Base-by-base conservation (phyloP, 2,888 invertebrate species). In the Eubasilissa splendida region DNA sequence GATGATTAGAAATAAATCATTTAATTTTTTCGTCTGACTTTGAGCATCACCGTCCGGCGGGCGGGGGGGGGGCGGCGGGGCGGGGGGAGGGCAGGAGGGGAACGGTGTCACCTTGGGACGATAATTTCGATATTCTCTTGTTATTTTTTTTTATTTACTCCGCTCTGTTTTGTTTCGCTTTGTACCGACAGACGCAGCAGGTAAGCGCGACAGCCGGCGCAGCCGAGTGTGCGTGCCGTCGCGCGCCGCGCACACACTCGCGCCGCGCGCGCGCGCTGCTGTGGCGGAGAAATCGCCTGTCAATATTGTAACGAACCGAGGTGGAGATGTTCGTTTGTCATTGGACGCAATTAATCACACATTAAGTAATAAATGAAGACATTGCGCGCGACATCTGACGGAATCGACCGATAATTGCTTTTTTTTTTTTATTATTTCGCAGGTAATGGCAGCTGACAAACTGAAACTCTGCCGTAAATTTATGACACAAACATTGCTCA, bases 41-140 rank as follows among this genome's bases (percentile, higher is more conserved):
- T 70, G 70, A 52, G 70, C 54, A 22, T 31, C 22, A n/a, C 22
- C 53, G 70, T 14, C 52, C 12, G 31, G 10, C 9, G 53, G 53
- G 11, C 11, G 11, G 31, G 10, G 70, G 22, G 52, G 53, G 70
- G 22, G 14, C 11, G 12, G 68, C 50, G 50, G 68, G 42, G 52
- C 14, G 52, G 14, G 60, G 60, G 42, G 68, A 14, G 14, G 59
- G 56, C n/a, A 31, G 76, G 70, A 70, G 76, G 56, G 52, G 68
- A 60, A 22, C 68, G 59, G 80, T 80, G 80, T 80, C 80, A 80
- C 80, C 80, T 80, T 80, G 80, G 60, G 80, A 80, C 68, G 75
- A 80, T 76, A 80, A 80, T 80, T 80, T 80, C 76, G 75, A 76
- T 80, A 74, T 79, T 77, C 53, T 77, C 68, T 58, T 59, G 60